Percentiles rank a stretch among this genome's conserved stretches.
Conservation (phyloP, 2,797 vertebrate genomes). For the Helicolenus hilgendorfi region DNA sequence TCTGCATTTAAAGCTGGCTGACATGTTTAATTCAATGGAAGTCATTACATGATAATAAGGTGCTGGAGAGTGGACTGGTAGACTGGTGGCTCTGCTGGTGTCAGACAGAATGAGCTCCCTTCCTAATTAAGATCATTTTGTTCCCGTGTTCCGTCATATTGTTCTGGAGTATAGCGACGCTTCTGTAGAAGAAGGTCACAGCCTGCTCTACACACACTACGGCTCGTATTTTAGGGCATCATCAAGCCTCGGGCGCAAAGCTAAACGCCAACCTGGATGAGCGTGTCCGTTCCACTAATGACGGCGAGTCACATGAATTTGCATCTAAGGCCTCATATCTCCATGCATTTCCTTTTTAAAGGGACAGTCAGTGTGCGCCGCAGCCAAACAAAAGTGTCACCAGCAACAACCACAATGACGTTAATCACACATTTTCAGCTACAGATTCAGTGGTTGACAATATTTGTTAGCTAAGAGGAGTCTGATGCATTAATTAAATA, state of each 20-base stretch:
- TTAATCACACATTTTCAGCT: slow-evolving; percentile 1
- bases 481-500: slow-evolving; percentile 14
- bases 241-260: slow-evolving; percentile 72
- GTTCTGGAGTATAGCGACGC: slow-evolving; percentile 59
- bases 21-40: slow-evolving; percentile 81
- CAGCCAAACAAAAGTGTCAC: slow-evolving; percentile 1
- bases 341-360: slow-evolving; percentile 23
- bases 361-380: neutral
- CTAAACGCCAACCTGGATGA: slow-evolving; percentile 74
- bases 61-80: slow-evolving; percentile 62
- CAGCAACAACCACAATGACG: neutral
- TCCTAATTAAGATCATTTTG: slow-evolving; percentile 86
- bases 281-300: slow-evolving; percentile 70
- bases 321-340: slow-evolving; percentile 42
- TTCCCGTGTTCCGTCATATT: slow-evolving; percentile 79
- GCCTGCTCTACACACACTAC: slow-evolving; percentile 46
- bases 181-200: slow-evolving; percentile 78
- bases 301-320: slow-evolving; percentile 71
- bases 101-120: slow-evolving; percentile 77
- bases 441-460: neutral
- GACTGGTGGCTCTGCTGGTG: slow-evolving; percentile 78
- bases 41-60: slow-evolving; percentile 82
- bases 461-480: neutral
- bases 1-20: slow-evolving; percentile 61
- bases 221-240: slow-evolving; percentile 77